Percentiles rank a stretch among this genome's conserved stretches.
Conservation (phyloP, 2,797 vertebrate species). For the Zonotrichia albicollis region DNA sequence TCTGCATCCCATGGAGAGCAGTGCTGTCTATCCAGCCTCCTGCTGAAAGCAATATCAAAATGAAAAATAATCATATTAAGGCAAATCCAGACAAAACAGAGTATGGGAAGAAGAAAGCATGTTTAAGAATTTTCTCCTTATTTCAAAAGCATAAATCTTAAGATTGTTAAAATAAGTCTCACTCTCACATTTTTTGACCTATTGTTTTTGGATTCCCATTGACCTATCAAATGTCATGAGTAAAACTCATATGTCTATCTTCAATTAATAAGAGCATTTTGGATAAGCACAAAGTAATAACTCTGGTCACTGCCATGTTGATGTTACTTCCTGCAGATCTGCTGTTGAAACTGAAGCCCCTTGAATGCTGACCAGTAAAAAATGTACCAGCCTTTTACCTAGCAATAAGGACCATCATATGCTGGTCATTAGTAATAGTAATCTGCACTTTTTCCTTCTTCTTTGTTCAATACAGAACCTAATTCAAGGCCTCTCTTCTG, state of each 20-base stretch:
- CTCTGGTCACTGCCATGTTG: background rate
- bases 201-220: background rate
- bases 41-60: constrained; percentile 7
- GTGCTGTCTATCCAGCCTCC: background rate
- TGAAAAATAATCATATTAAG: background rate
- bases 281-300: background rate
- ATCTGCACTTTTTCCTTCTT: background rate
- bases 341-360: background rate
- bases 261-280: background rate
- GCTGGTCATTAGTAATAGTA: background rate
- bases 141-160: background rate
- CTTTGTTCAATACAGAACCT: background rate
- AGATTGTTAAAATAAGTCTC: background rate
- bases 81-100: constrained; percentile 34
- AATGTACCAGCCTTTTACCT: background rate
- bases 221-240: background rate
- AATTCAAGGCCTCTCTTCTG: background rate
- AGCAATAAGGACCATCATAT: background rate
- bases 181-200: background rate
- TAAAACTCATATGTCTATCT: background rate
- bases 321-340: background rate
- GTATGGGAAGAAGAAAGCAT: background rate
- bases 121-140: background rate
- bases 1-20: background rate
- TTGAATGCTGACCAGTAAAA: background rate